Percentiles rank a stretch among this genome's conserved stretches.
phyloP scores from a whole-genome alignment of 2,797 vertebrate species.

The Labeo calbasu region DNA sequence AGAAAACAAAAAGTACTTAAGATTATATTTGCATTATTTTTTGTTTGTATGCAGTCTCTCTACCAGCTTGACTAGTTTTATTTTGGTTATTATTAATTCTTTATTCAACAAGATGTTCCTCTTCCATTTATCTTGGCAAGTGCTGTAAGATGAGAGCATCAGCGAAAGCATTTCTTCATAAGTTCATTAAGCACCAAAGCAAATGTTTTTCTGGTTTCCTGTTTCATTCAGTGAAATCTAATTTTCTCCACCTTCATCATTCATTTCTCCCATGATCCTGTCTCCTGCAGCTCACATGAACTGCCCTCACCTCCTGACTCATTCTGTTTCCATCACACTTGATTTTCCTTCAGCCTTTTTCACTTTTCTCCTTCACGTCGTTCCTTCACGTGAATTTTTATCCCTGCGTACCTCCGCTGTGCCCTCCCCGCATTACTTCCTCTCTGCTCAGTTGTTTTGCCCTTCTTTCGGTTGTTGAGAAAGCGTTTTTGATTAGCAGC shows the following conservation, averaged over 20 bases:
- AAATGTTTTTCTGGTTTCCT: conserved; percentile 35
- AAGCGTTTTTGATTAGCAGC: conserved; percentile 62
- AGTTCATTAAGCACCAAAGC: conserved; percentile 39
- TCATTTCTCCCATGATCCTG: conserved; percentile 50
- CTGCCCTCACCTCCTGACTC: conserved; percentile 43
- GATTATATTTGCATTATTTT: background rate
- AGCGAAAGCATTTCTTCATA: conserved; percentile 21
- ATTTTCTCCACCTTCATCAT: conserved; percentile 57
- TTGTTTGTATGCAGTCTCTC: background rate
- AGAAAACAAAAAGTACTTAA: background rate
- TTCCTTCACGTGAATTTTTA: background rate
- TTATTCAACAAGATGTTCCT: background rate
- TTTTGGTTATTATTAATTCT: conserved; percentile 3
- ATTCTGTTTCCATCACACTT: conserved; percentile 46
- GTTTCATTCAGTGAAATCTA: conserved; percentile 5
- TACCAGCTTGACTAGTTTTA: background rate
- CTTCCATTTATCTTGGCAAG: conserved; percentile 18
- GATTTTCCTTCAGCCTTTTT: conserved; percentile 23
- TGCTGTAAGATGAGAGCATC: background rate
- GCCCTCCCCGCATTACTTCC: background rate
- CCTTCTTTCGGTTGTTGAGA: conserved; percentile 49
- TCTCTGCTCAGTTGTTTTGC: background rate
- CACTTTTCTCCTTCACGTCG: conserved; percentile 17
- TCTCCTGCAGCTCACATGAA: conserved; percentile 10
- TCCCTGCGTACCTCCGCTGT: background rate